These are phyloP conservation scores for Synergus gifuensis DNA, from an alignment of 2,888 invertebrate genomes.

Conservation along the genomic window DNA sequence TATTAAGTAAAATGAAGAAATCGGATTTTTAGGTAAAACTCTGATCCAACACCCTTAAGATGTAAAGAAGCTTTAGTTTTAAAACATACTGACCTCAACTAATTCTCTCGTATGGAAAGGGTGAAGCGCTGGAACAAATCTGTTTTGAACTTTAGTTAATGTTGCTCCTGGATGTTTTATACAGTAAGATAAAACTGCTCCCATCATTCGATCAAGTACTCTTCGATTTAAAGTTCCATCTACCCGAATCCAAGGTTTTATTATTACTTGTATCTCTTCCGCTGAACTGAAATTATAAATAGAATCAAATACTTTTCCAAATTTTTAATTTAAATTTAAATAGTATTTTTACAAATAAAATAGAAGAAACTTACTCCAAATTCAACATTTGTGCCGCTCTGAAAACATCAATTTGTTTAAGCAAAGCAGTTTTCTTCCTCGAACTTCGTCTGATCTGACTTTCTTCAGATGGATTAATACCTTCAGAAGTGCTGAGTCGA, in stretches of 20 bases:
- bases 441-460: constrained; percentile 54
- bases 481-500: background rate
- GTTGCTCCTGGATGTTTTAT: constrained; percentile 82
- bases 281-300: constrained; percentile 62
- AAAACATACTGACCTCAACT: constrained; percentile 79
- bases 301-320: background rate
- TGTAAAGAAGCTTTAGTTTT: background rate
- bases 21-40: background rate
- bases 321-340: constrained; percentile 29
- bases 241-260: constrained; percentile 87
- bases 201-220: constrained; percentile 84
- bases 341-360: background rate
- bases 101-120: constrained; percentile 83
- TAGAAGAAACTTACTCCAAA: constrained; percentile 63
- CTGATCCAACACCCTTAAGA: no score
- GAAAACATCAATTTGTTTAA: constrained; percentile 69
- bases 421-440: constrained; percentile 66
- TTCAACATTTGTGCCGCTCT: constrained; percentile 70
- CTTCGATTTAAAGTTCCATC: constrained; percentile 86
- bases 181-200: constrained; percentile 83
- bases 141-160: constrained; percentile 79
- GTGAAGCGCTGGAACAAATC: constrained; percentile 83
- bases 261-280: constrained; percentile 75
- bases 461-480: background rate
- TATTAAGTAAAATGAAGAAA: background rate